Evolutionary conservation across 1,140 invertebrate species (phyloP), one percentile per base, ranked within the genome.

Genomic region (Diabrotica virgifera): DNA sequence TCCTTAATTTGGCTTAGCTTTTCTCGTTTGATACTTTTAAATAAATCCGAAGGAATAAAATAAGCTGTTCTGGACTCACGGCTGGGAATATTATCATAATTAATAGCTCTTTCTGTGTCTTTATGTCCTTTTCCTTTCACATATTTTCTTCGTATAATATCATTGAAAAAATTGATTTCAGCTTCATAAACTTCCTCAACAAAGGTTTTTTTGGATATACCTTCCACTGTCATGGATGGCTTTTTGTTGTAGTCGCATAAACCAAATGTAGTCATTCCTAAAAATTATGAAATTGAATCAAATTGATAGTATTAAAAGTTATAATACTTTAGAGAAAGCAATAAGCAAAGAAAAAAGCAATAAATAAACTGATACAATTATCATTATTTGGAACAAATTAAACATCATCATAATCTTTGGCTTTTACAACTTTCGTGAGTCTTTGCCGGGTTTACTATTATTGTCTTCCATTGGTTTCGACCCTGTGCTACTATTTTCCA

Each of bases 231-330:
- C 5, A 67, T 24, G 10, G 38, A 58, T 9, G 70, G 73, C 36
- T 70, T 55, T 52, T 69, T 63, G 63, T 72, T 72, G 58, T 59
- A 75, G 0, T 52, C 56, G 61, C 70, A 71, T n/a, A 76, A 64
- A 40, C 73, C 74, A 6, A 76, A 56, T 12, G 74, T 73, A 50
- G 65, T 62, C 73, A 76, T 73, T 50, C 71, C 73, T 59, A 52
- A 50, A 54, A 24, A 24, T 24, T 24, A 24, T 2, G 24, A 24
- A 24, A 24, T 24, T 24, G 4, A 2, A 24, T 24, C 24, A 24
- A 24, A 4, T 4, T 24, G 24, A n/a, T 24, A 24, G 24, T 24
- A 2, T 24, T 24, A 4, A 24, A 24, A 24, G 24, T 1, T 4
- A 2, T 4, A 2, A 24, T 24, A 24, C 4, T 24, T 24, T 24